Conservation (phyloP, 2,113 vertebrate species). For the Amblyornis subalaris region DNA sequence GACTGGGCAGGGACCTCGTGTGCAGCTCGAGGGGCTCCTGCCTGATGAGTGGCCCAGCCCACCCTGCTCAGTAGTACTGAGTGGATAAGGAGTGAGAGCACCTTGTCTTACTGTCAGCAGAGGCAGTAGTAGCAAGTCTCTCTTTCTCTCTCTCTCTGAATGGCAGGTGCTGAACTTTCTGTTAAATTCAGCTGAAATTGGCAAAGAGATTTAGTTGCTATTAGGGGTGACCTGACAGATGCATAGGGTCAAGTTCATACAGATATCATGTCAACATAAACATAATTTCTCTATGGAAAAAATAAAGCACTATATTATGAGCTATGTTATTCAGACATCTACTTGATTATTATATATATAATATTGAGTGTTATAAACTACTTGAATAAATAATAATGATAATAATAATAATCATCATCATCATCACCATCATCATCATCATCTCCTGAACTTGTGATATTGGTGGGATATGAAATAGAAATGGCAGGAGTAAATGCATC, state of each 20-base stretch:
- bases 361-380: not conserved
- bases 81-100: not conserved
- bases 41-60: not conserved
- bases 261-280: not conserved
- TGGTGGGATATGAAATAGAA: not conserved
- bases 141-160: not conserved
- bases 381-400: not conserved
- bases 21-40: rapidly evolving
- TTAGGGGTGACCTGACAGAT: not conserved
- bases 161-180: not conserved
- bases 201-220: not conserved
- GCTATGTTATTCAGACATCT: not conserved
- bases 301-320: not conserved
- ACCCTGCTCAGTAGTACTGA: not conserved
- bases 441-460: not conserved
- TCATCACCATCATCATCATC: not conserved
- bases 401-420: not conserved
- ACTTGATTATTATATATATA: not conserved
- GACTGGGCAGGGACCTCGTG: rapidly evolving
- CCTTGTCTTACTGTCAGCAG: not conserved
- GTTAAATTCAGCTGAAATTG: not conserved
- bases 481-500: not conserved
- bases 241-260: not conserved
- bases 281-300: not conserved
- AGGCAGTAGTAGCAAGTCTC: not conserved